phyloP scores from a whole-genome alignment of 2,113 vertebrate species.

The Gavialis gangeticus region DNA sequence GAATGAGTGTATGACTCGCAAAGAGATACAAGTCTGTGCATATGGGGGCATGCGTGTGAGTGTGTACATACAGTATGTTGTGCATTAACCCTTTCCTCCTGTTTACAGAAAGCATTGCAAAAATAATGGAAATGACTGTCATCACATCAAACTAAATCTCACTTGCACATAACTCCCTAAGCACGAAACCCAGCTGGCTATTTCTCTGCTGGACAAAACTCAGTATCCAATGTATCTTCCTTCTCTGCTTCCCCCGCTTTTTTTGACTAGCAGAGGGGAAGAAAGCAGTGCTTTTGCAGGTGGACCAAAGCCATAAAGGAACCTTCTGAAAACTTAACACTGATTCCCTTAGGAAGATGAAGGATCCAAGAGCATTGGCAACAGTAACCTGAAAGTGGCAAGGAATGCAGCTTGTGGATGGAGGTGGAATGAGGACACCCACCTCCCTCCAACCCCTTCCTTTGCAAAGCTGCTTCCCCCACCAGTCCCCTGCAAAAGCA shows the following conservation, averaged over 20 bases:
- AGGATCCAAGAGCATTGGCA: slow-evolving; percentile 56
- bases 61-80: slow-evolving; percentile 45
- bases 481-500: slow-evolving; percentile 22
- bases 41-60: slow-evolving; percentile 10
- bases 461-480: not conserved
- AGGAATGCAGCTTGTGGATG: slow-evolving; percentile 5
- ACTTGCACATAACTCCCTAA: slow-evolving; percentile 59
- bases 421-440: slow-evolving; percentile 55
- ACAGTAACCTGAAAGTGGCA: slow-evolving; percentile 41
- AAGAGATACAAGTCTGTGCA: slow-evolving; percentile 2
- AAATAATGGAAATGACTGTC: slow-evolving; percentile 69
- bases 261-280: not conserved
- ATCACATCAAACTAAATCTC: slow-evolving; percentile 75
- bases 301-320: not conserved
- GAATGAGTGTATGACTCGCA: too few species aligned
- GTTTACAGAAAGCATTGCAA: slow-evolving; percentile 69
- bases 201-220: slow-evolving; percentile 53
- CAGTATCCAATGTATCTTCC: slow-evolving; percentile 62
- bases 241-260: slow-evolving; percentile 14
- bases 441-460: slow-evolving; percentile 16
- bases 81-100: slow-evolving; percentile 73
- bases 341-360: slow-evolving; percentile 51
- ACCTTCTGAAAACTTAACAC: slow-evolving; percentile 69
- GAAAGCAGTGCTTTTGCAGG: slow-evolving; percentile 26
- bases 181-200: slow-evolving; percentile 64